Evolutionary conservation across 2,888 invertebrate species (phyloP).

Genomic region (Exephanes ischioxanthus): DNA sequence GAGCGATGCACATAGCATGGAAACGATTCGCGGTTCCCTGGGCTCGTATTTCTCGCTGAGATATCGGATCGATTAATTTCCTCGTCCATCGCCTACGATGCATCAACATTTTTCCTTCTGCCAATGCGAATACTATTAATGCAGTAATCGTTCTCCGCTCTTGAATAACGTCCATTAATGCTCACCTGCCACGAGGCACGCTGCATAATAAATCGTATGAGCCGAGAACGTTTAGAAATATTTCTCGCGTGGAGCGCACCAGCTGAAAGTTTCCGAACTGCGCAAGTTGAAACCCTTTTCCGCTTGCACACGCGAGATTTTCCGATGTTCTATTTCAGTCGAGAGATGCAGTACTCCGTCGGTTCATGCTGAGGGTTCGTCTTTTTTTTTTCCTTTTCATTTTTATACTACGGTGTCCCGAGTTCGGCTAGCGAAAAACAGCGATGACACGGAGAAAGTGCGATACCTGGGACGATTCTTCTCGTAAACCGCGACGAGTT

Average conservation of each 20-base stretch:
- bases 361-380: background rate
- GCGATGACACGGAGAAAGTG: constrained; percentile 8
- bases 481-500: constrained; percentile 27
- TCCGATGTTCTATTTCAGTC: background rate
- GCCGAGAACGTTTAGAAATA: background rate
- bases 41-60: constrained; percentile 24
- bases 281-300: background rate
- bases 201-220: constrained; percentile 19
- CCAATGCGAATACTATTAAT: constrained; percentile 19
- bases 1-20: background rate
- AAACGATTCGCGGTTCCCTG: constrained; percentile 19
- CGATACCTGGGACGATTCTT: constrained; percentile 22
- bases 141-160: background rate
- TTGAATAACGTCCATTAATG: background rate
- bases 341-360: background rate
- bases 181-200: constrained; percentile 8
- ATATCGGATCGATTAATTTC: constrained; percentile 54
- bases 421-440: background rate
- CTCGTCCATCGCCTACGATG: background rate
- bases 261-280: background rate
- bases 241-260: background rate
- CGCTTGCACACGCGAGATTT: background rate
- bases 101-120: constrained; percentile 9
- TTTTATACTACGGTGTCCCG: background rate
- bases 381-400: background rate